A percentile compares a stretch with the other conserved stretches of the same genome.
These are phyloP conservation scores for Petrophora chlorosata DNA, from an alignment of 2,888 invertebrate species.

Conservation along the genomic window DNA sequence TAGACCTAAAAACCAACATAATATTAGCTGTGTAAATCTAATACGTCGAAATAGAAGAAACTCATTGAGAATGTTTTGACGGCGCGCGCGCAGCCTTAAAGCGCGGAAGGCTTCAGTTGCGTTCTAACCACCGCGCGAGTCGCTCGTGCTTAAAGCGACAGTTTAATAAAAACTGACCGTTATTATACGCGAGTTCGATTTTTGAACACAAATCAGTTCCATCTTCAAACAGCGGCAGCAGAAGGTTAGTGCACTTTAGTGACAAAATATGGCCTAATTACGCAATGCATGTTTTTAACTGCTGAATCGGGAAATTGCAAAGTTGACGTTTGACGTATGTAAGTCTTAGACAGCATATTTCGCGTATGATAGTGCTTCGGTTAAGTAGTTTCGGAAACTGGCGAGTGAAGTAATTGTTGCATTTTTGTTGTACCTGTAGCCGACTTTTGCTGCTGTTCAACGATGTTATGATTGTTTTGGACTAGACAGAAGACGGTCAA, in stretches of 20 bases:
- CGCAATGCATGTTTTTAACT: background rate
- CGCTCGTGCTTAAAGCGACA: slow-evolving; percentile 26
- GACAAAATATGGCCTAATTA: slow-evolving; percentile 5
- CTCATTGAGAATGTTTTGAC: slow-evolving; percentile 28
- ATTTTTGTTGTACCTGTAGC: slow-evolving; percentile 14
- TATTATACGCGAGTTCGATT: slow-evolving; percentile 26
- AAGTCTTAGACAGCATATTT: background rate
- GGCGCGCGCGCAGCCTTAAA: slow-evolving; percentile 33
- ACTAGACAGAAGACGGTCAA: background rate
- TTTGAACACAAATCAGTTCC: slow-evolving; percentile 13
- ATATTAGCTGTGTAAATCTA: slow-evolving; percentile 26
- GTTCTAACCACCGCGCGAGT: slow-evolving; percentile 34
- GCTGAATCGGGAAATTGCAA: slow-evolving; percentile 1
- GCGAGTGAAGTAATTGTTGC: slow-evolving; percentile 6
- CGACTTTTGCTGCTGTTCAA: slow-evolving; percentile 18
- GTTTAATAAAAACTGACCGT: slow-evolving; percentile 3
- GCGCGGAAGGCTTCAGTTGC: slow-evolving; percentile 37
- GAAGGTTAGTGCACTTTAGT: slow-evolving; percentile 32
- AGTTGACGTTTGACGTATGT: slow-evolving; percentile 3
- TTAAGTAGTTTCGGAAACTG: background rate
- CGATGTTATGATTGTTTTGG: slow-evolving; percentile 3
- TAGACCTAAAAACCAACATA: slow-evolving; percentile 30
- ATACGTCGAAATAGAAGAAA: slow-evolving; percentile 20
- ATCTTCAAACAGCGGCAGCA: slow-evolving; percentile 11
- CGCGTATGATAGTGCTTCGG: background rate